Evolutionary conservation across 2,888 invertebrate species (phyloP).

Genomic region (Hipparchia semele): DNA sequence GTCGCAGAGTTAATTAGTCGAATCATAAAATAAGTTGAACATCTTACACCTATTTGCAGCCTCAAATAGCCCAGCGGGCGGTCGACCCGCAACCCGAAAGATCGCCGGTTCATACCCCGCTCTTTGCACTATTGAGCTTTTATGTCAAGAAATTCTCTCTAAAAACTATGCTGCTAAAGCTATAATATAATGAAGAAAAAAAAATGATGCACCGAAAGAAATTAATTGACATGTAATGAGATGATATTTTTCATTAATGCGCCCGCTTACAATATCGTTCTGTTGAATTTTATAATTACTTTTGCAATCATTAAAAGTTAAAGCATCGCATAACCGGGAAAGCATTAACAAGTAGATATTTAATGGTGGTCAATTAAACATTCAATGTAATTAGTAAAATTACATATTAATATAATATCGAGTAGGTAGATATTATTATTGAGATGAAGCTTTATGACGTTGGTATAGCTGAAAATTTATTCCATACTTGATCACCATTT

Average conservation of each 20-base stretch:
- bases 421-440: background rate
- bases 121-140: too few relatives aligned
- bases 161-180: too few relatives aligned
- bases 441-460: too few relatives aligned
- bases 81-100: too few relatives aligned
- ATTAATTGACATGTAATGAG: slow-evolving; percentile 25
- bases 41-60: background rate
- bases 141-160: too few relatives aligned
- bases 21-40: background rate
- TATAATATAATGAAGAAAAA: too few relatives aligned
- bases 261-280: slow-evolving; percentile 13
- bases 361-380: slow-evolving; percentile 23
- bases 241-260: slow-evolving; percentile 15
- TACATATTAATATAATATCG: slow-evolving; percentile 9
- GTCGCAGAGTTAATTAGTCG: background rate
- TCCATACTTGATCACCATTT: too few relatives aligned
- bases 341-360: slow-evolving; percentile 23
- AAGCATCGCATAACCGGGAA: background rate
- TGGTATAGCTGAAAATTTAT: too few relatives aligned
- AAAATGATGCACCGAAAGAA: slow-evolving; percentile 16
- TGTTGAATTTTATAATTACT: slow-evolving; percentile 25
- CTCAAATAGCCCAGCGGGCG: too few relatives aligned
- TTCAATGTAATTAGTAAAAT: slow-evolving; percentile 11
- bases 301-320: slow-evolving; percentile 1
- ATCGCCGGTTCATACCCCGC: too few relatives aligned